These are phyloP conservation scores for Listronotus bonariensis DNA, from an alignment of 1,140 invertebrate species.

Conservation along the genomic window DNA sequence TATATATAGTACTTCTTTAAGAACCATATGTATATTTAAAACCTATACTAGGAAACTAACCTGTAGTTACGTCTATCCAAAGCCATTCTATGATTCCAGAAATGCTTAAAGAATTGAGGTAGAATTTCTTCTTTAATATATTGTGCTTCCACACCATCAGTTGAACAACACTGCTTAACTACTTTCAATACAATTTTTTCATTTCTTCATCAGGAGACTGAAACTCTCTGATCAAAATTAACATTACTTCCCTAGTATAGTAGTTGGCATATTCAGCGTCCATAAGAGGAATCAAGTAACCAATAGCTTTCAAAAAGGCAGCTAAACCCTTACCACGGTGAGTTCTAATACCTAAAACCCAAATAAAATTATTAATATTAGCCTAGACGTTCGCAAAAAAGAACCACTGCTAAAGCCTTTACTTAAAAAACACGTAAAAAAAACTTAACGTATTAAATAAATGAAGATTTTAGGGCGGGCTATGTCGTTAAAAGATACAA, in stretches of 20 bases:
- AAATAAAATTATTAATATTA: not conserved
- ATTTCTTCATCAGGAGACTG: slow-evolving; percentile 99
- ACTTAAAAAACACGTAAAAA: too few relatives aligned
- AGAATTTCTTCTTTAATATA: slow-evolving; percentile 99
- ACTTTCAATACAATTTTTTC: slow-evolving; percentile 99
- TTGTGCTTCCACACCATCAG: slow-evolving; percentile 98
- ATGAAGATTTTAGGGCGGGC: too few relatives aligned
- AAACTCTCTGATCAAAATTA: slow-evolving; percentile 98
- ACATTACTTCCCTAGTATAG: slow-evolving; percentile 99
- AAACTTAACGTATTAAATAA: too few relatives aligned
- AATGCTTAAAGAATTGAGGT: slow-evolving; percentile 99
- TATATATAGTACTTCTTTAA: too few relatives aligned
- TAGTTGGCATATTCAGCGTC: slow-evolving; percentile 99
- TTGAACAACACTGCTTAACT: slow-evolving; percentile 99
- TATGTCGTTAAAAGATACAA: too few relatives aligned
- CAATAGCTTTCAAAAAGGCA: slow-evolving; percentile 99
- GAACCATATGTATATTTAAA: too few relatives aligned
- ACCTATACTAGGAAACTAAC: not conserved
- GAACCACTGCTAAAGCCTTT: too few relatives aligned
- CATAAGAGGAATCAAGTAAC: slow-evolving; percentile 99
- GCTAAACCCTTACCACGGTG: slow-evolving; percentile 98
- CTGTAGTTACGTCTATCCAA: slow-evolving; percentile 94
- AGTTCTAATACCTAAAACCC: slow-evolving; percentile 76
- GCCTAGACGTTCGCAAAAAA: too few relatives aligned
- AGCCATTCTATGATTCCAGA: slow-evolving; percentile 99